These are phyloP conservation scores for Coleophora deauratella DNA, from an alignment of 2,888 invertebrate species.

Conservation along the genomic window DNA sequence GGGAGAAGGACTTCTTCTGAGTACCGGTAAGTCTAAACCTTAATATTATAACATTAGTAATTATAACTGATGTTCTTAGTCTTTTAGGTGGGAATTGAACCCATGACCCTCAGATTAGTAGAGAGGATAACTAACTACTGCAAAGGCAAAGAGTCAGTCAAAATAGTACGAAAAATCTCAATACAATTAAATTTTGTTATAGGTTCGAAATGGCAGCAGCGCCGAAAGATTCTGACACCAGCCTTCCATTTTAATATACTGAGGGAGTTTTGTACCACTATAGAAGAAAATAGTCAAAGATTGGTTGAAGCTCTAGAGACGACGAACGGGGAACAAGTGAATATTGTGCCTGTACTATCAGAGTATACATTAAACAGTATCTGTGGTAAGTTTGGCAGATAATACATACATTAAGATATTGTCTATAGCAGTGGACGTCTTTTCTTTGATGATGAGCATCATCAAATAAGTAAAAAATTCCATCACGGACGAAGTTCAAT, in stretches of 20 bases:
- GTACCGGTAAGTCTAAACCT: conserved; percentile 43
- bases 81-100: no score
- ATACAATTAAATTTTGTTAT: no score
- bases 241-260: conserved; percentile 79
- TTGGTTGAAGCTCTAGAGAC: conserved; percentile 35
- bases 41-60: not conserved
- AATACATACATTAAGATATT: not conserved
- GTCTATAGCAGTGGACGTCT: not conserved
- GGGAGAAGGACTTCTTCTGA: conserved; percentile 67
- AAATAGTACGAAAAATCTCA: no score
- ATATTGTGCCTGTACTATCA: conserved; percentile 72
- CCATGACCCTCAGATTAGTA: no score
- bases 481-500: no score
- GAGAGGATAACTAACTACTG: no score
- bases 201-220: conserved; percentile 75
- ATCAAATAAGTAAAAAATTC: no score
- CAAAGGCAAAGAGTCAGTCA: no score
- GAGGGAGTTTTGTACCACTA: conserved; percentile 47
- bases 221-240: conserved; percentile 77
- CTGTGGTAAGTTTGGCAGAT: conserved; percentile 65
- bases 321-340: conserved; percentile 31
- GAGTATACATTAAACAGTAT: conserved; percentile 75
- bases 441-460: no score
- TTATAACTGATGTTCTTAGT: no score
- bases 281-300: conserved; percentile 56